Percentiles rank a stretch among this genome's conserved stretches.
Evolutionary conservation across 2,797 vertebrate species (phyloP).

Genomic region (Sciaenops ocellatus): DNA sequence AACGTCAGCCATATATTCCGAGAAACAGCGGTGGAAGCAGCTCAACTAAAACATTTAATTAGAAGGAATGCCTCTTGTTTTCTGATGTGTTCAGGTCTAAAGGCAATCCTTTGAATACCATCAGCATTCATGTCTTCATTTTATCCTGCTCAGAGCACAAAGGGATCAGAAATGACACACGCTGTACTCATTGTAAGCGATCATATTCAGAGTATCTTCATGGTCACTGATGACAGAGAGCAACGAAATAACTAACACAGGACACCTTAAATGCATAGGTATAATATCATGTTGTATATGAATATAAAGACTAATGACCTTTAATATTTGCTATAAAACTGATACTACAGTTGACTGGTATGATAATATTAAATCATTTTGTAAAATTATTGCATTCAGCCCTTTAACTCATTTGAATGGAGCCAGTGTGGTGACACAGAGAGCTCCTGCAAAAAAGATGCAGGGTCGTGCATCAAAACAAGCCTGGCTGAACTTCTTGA

Average conservation of each 20-base stretch:
- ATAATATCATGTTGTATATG: not conserved
- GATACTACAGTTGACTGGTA: too few relatives aligned
- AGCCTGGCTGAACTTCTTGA: too few relatives aligned
- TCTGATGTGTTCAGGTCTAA: conserved; percentile 44
- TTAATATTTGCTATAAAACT: too few relatives aligned
- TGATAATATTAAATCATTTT: too few relatives aligned
- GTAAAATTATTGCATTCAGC: too few relatives aligned
- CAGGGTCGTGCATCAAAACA: too few relatives aligned
- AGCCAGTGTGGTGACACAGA: not conserved
- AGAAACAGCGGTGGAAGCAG: conserved; percentile 29
- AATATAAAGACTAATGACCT: not conserved
- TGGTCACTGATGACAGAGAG: not conserved
- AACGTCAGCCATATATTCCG: conserved; percentile 44
- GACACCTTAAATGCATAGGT: not conserved
- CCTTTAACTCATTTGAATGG: too few relatives aligned
- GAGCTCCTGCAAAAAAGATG: not conserved
- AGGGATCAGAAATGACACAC: conserved; percentile 16
- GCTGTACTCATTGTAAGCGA: not conserved
- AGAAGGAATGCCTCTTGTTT: conserved; percentile 35
- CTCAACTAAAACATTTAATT: conserved; percentile 65
- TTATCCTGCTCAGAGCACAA: conserved; percentile 40
- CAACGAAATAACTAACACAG: not conserved
- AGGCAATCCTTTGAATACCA: conserved; percentile 44
- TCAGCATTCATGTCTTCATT: conserved; percentile 39
- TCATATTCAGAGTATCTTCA: conserved; percentile 14